These are phyloP conservation scores for Pachypanchax playfairii DNA, from an alignment of 2,113 vertebrate species.

Conservation along the genomic window DNA sequence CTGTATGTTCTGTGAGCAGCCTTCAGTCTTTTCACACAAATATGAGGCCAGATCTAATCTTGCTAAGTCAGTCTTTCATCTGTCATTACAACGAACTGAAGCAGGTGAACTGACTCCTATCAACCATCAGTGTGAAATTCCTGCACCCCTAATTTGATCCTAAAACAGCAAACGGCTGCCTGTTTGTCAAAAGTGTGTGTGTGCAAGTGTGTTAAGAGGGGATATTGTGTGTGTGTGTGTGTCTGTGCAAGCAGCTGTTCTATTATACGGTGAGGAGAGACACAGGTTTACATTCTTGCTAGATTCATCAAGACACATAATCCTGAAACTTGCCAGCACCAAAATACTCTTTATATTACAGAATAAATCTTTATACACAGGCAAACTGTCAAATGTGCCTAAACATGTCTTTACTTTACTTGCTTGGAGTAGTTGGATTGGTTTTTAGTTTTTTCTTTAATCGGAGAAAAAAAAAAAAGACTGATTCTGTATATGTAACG, in stretches of 20 bases:
- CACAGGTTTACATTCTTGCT: constrained; percentile 78
- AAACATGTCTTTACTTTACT: neutral
- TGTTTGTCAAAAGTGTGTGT: constrained; percentile 44
- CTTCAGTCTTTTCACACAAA: constrained; percentile 55
- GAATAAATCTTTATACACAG: constrained; percentile 28
- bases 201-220: constrained; percentile 21
- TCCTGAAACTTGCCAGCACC: constrained; percentile 63
- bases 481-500: neutral
- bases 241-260: constrained; percentile 78
- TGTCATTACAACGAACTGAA: constrained; percentile 76
- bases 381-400: constrained; percentile 14
- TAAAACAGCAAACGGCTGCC: constrained; percentile 80
- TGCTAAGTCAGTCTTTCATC: constrained; percentile 69
- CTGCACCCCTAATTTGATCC: constrained; percentile 81
- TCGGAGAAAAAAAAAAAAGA: neutral
- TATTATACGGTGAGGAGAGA: constrained; percentile 48
- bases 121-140: constrained; percentile 79
- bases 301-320: constrained; percentile 80
- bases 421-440: neutral
- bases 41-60: constrained; percentile 67
- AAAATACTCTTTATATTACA: constrained; percentile 69
- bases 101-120: constrained; percentile 73
- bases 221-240: constrained; percentile 14
- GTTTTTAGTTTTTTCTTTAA: neutral
- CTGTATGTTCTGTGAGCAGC: constrained; percentile 58